Evolutionary conservation across 2,888 invertebrate species (phyloP).

Genomic region (Xylota segnis): DNA sequence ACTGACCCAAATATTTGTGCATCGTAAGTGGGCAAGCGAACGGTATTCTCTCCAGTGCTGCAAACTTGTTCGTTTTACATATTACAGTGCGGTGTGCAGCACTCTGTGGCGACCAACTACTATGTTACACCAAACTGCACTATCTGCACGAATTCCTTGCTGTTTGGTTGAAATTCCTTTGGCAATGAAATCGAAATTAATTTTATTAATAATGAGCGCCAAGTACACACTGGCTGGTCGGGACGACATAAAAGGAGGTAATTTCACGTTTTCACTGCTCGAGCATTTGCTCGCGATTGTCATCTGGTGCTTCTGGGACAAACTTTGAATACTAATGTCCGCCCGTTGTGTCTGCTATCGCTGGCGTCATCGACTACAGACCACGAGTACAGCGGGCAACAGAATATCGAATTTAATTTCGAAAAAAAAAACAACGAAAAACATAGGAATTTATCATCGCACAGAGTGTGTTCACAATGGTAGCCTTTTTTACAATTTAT

Average conservation of each 20-base stretch:
- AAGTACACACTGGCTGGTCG: not conserved
- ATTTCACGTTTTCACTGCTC: constrained; percentile 51
- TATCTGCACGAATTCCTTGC: not conserved
- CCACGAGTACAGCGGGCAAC: not conserved
- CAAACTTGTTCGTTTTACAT: constrained; percentile 25
- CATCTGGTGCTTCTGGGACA: constrained; percentile 52
- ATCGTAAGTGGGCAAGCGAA: constrained; percentile 74
- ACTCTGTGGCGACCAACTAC: not conserved
- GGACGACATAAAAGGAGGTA: constrained; percentile 60
- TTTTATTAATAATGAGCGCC: constrained; percentile 30
- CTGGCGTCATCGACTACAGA: constrained; percentile 51
- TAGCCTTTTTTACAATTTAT: constrained; percentile 26
- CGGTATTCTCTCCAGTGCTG: constrained; percentile 54
- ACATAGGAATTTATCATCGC: constrained; percentile 51
- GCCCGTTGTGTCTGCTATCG: constrained; percentile 19
- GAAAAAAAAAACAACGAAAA: too few relatives aligned
- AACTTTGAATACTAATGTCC: constrained; percentile 62
- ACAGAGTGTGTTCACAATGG: constrained; percentile 2
- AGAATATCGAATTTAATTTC: constrained; percentile 27
- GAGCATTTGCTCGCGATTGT: constrained; percentile 54
- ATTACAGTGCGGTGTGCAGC: constrained; percentile 10
- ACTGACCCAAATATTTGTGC: constrained; percentile 76
- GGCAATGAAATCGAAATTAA: constrained; percentile 68
- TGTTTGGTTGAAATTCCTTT: constrained; percentile 26
- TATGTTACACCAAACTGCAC: constrained; percentile 19